Evolutionary conservation across 2,113 vertebrate genomes (phyloP).

Genomic region (Climacteris rufus): DNA sequence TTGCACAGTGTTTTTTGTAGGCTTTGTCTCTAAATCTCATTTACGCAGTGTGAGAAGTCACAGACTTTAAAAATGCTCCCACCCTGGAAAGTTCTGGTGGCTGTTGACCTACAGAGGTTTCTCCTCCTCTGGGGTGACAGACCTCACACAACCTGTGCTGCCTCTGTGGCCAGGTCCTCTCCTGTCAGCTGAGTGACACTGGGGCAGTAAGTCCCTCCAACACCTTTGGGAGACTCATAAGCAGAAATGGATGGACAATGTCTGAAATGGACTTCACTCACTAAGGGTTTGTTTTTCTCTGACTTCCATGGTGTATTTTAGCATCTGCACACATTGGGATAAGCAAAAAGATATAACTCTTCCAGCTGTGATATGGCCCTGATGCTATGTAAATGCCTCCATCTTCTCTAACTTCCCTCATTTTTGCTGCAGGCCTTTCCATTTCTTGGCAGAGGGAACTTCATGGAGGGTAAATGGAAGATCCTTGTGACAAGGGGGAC

Average conservation of each 20-base stretch:
- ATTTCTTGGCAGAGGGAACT: not conserved
- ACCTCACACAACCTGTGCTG: not conserved
- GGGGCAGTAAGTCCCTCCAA: not conserved
- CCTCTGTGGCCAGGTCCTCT: not conserved
- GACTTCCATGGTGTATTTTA: not conserved
- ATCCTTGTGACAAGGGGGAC: not conserved
- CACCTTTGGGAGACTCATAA: not conserved
- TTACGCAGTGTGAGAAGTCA: not conserved
- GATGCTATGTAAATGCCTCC: not conserved
- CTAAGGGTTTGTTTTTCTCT: not conserved
- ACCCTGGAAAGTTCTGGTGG: not conserved
- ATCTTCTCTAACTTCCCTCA: not conserved
- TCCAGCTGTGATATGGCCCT: not conserved
- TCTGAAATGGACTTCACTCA: not conserved
- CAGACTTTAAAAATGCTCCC: not conserved
- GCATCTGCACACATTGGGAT: not conserved
- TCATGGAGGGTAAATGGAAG: not conserved
- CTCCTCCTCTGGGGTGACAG: not conserved
- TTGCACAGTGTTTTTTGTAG: not conserved
- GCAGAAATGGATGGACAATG: not conserved
- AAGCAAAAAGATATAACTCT: not conserved
- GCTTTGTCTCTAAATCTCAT: not conserved
- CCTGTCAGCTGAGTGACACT: not conserved
- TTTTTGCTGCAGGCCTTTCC: not conserved
- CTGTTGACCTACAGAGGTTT: not conserved